A percentile compares a stretch with the other conserved stretches of the same genome.
Conservation (phyloP, 2,797 vertebrate species). For the Spinibarbus caldwelli region DNA sequence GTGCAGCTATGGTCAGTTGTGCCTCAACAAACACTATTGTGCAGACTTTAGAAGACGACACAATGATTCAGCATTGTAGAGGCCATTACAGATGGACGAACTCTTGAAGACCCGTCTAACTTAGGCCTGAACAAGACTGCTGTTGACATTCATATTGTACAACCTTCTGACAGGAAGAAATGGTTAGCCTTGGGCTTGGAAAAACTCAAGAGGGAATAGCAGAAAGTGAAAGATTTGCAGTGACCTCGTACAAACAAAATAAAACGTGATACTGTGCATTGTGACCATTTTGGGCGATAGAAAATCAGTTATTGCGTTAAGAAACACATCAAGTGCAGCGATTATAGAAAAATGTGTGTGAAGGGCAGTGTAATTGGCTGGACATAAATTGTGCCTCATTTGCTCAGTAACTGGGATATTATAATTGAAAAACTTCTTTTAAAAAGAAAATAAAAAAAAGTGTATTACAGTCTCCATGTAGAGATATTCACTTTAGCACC, state of each 20-base stretch:
- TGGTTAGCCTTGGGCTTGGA: constrained; percentile 27
- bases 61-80: neutral
- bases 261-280: constrained; percentile 7
- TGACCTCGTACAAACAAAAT: neutral
- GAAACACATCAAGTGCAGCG: neutral
- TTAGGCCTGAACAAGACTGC: constrained; percentile 5
- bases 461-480: constrained; percentile 2
- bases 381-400: neutral
- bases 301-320: neutral
- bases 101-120: constrained; percentile 1
- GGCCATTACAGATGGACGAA: neutral
- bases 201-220: constrained; percentile 21
- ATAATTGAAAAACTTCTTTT: neutral
- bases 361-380: neutral
- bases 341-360: neutral
- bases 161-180: neutral
- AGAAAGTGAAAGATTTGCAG: constrained; percentile 3
- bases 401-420: constrained; percentile 10
- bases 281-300: neutral
- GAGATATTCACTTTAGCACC: neutral
- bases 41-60: neutral
- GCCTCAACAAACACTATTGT: neutral
- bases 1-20: constrained; percentile 4
- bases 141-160: constrained; percentile 5
- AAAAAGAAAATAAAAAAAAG: neutral